phyloP scores from a whole-genome alignment of 2,113 vertebrate species.

The Mus musculus region GRCm39 chr17:21618001-21618500 shows the following conservation, averaged over 20 bases:
- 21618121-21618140: no score
- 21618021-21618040: no score
- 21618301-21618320: background rate
- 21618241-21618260: background rate
- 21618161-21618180: no score
- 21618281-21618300: background rate
- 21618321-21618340: background rate
- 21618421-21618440: background rate
- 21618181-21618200: no score
- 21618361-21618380: background rate
- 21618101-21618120: no score
- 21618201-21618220: no score
- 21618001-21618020: no score
- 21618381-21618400: background rate
- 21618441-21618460: background rate
- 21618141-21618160: no score
- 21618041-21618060: no score
- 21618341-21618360: background rate
- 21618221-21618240: no score
- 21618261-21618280: background rate
- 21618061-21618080: no score
- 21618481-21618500: background rate
- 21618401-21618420: background rate
- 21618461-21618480: background rate
- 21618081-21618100: no score